Percentiles rank a stretch among this genome's conserved stretches.
Conservation (phyloP, 2,113 vertebrate genomes). For the Scomber scombrus region DNA sequence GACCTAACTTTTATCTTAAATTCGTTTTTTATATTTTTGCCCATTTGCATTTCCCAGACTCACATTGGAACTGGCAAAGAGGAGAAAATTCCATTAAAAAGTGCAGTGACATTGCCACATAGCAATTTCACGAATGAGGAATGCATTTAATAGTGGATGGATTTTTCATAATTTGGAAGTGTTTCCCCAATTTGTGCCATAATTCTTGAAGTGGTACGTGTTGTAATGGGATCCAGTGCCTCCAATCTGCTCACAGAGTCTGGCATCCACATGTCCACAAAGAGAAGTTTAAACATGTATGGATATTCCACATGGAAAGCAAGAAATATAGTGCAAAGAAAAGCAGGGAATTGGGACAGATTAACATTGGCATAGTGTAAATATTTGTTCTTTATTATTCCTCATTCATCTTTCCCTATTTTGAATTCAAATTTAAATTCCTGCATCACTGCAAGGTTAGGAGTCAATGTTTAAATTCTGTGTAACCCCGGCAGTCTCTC, state of each 20-base stretch:
- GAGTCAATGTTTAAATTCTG: constrained; percentile 79
- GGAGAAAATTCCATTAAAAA: constrained; percentile 69
- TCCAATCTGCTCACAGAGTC: neutral
- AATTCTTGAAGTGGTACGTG: constrained; percentile 56
- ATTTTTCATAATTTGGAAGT: constrained; percentile 77
- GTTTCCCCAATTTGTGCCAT: constrained; percentile 60
- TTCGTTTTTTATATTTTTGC: constrained; percentile 39
- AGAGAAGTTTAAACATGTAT: constrained; percentile 11
- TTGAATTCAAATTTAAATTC: constrained; percentile 45
- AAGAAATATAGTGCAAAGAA: neutral
- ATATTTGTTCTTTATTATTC: constrained; percentile 36
- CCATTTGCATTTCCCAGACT: constrained; percentile 40
- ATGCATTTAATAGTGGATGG: constrained; percentile 76
- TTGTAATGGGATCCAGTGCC: constrained; percentile 47
- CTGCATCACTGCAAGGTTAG: constrained; percentile 69
- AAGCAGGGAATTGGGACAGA: neutral
- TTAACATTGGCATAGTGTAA: neutral
- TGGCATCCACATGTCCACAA: constrained; percentile 18
- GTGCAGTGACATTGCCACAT: constrained; percentile 67
- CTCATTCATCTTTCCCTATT: neutral
- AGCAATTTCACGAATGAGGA: constrained; percentile 80
- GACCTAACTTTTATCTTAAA: constrained; percentile 6
- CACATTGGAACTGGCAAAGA: constrained; percentile 33
- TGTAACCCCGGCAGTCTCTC: constrained; percentile 75
- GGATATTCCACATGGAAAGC: neutral